Percentiles rank a stretch among this genome's conserved stretches.
Conservation (phyloP, 64 coral and sea anemone genomes). For the Porites lutea region DNA sequence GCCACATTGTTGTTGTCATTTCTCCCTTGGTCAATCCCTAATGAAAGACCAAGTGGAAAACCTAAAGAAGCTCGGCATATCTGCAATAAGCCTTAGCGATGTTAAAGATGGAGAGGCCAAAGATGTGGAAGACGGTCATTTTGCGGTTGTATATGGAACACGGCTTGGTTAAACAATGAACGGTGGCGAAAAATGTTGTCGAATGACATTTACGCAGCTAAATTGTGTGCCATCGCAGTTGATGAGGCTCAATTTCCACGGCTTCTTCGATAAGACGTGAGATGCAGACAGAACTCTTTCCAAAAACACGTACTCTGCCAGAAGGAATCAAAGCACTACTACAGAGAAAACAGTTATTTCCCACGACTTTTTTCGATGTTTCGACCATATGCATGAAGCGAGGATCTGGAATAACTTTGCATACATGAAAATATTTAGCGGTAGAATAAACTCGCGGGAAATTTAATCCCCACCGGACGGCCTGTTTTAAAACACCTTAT, state of each 20-base stretch:
- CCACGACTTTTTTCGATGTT: background rate
- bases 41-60: conserved; percentile 41
- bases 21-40: conserved; percentile 26
- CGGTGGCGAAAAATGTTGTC: conserved; percentile 28
- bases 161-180: conserved; percentile 30
- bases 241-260: conserved; percentile 55
- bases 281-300: conserved; percentile 13
- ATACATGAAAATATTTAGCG: background rate
- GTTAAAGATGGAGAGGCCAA: conserved; percentile 12
- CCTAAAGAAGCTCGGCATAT: conserved; percentile 19
- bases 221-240: conserved; percentile 66
- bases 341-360: conserved; percentile 8
- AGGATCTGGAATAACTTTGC: background rate
- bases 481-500: too few relatives aligned
- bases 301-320: conserved; percentile 28
- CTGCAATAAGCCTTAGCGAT: conserved; percentile 22
- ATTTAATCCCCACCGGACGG: too few relatives aligned
- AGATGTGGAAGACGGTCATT: conserved; percentile 24
- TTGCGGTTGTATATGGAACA: conserved; percentile 48
- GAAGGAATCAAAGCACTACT: background rate
- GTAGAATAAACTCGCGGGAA: too few relatives aligned
- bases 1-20: conserved; percentile 47
- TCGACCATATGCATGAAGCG: background rate
- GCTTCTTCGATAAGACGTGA: background rate
- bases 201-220: background rate